phyloP scores from a whole-genome alignment of 2,888 invertebrate species.

The Pharmacophagus antenor region DNA sequence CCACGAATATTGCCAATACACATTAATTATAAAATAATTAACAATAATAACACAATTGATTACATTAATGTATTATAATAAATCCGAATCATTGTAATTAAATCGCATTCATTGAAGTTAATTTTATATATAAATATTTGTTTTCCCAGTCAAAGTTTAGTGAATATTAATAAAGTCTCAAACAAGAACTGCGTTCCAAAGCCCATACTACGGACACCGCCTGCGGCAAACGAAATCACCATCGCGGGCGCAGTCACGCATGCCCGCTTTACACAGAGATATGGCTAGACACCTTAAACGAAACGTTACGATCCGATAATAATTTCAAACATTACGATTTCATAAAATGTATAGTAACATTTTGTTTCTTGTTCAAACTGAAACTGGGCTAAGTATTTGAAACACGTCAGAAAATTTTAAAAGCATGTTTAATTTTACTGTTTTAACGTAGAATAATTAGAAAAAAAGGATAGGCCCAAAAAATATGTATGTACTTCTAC shows the following conservation, averaged over 20 bases:
- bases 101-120: no score
- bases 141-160: constrained; percentile 13
- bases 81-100: no score
- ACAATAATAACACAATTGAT: no score
- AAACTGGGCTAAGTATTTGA: constrained; percentile 20
- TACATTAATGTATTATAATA: no score
- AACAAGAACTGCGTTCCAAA: constrained; percentile 33
- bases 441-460: no score
- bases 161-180: constrained; percentile 23
- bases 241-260: constrained; percentile 56
- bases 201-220: constrained; percentile 49
- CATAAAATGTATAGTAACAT: constrained; percentile 19
- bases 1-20: no score
- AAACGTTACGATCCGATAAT: constrained; percentile 32
- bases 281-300: constrained; percentile 40
- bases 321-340: constrained; percentile 29
- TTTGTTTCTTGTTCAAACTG: constrained; percentile 1
- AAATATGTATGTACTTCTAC: no score
- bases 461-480: no score
- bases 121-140: no score
- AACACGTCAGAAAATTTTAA: no score
- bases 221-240: constrained; percentile 47
- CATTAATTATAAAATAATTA: no score
- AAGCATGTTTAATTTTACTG: no score
- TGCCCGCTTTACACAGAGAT: constrained; percentile 43